phyloP scores from a whole-genome alignment of 2,113 vertebrate species.

The Gobius niger region DNA sequence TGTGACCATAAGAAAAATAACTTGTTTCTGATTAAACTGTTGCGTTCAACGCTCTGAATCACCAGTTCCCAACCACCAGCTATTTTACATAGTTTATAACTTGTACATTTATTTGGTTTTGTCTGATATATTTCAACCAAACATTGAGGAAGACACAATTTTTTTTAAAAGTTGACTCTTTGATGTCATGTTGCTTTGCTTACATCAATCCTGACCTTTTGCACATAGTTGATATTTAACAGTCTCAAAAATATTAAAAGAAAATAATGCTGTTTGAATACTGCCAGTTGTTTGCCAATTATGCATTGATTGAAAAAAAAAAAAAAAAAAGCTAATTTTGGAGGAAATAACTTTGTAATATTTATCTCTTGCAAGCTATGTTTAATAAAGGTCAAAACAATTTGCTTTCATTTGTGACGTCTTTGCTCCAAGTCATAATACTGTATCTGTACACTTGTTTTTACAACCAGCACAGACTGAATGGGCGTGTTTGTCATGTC shows the following conservation, averaged over 20 bases:
- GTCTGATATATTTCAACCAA: conserved; percentile 58
- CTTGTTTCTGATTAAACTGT: background rate
- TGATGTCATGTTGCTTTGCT: conserved; percentile 67
- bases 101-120: conserved; percentile 47
- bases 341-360: conserved; percentile 98
- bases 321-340: conserved; percentile 91
- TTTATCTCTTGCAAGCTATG: conserved; percentile 98
- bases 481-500: too few species aligned
- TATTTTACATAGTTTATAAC: conserved; percentile 33
- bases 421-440: conserved; percentile 5
- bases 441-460: background rate
- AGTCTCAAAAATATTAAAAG: conserved; percentile 85
- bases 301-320: conserved; percentile 85
- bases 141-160: conserved; percentile 40
- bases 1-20: background rate
- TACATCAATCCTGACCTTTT: conserved; percentile 83
- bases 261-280: conserved; percentile 88
- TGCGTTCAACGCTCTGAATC: conserved; percentile 28
- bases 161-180: conserved; percentile 46
- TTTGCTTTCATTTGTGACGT: conserved; percentile 80
- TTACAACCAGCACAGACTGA: background rate
- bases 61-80: conserved; percentile 43
- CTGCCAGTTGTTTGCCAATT: conserved; percentile 87
- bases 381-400: conserved; percentile 99
- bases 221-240: conserved; percentile 91